These are phyloP conservation scores for Oreotrochilus melanogaster DNA, from an alignment of 2,113 vertebrate genomes.

Conservation along the genomic window DNA sequence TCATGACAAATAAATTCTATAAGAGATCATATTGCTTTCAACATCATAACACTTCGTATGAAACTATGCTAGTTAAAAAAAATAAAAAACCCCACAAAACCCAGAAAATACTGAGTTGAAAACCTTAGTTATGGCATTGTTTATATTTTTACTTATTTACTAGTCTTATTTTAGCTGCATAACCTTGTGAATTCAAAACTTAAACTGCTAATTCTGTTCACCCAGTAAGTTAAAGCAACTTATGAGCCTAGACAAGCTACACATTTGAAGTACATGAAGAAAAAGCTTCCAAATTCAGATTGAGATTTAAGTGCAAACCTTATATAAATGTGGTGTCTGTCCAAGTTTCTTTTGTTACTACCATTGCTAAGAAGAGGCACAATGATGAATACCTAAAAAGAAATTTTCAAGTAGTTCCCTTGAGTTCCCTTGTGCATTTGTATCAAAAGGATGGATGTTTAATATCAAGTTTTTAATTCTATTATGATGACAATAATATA, in stretches of 20 bases:
- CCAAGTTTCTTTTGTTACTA: neutral
- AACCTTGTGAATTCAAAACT: neutral
- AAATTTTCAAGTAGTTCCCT: neutral
- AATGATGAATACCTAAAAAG: neutral
- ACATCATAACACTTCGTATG: neutral
- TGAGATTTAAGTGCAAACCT: neutral
- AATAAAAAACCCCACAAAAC: neutral
- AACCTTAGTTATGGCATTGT: neutral
- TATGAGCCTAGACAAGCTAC: neutral
- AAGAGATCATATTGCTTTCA: neutral
- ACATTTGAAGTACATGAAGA: neutral
- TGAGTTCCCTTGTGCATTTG: neutral
- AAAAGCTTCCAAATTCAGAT: neutral
- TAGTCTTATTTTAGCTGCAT: neutral
- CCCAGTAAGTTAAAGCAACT: neutral
- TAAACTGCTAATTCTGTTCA: neutral
- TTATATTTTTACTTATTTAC: neutral
- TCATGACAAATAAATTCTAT: neutral
- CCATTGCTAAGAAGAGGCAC: neutral
- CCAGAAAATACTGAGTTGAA: neutral
- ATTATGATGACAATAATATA: neutral
- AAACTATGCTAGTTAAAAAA: neutral
- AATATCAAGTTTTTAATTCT: neutral
- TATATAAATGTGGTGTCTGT: neutral
- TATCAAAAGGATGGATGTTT: neutral